phyloP scores from a whole-genome alignment of 2,113 vertebrate genomes.

The human region DNA sequence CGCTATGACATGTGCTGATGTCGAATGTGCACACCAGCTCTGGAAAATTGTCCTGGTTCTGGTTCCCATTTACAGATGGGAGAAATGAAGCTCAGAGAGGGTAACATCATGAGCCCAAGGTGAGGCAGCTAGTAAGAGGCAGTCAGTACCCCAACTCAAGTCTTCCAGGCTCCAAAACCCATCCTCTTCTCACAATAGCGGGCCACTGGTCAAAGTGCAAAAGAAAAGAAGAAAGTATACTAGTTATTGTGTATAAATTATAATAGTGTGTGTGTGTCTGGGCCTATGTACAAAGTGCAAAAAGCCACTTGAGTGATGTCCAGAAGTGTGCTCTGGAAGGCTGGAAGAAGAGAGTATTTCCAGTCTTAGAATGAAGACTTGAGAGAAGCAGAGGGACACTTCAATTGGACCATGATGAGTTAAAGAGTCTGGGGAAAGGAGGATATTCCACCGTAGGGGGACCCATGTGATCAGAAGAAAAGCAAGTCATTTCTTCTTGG shows the following conservation, averaged over 20 bases:
- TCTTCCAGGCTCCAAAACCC: background rate
- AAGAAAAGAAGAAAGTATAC: conserved; percentile 8
- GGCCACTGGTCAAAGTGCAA: fast-evolving
- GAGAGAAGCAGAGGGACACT: background rate
- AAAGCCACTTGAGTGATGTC: fast-evolving
- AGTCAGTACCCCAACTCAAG: no score
- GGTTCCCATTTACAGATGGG: background rate
- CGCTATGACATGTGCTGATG: fast-evolving
- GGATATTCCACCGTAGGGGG: background rate
- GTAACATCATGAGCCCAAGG: background rate
- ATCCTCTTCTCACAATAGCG: fast-evolving
- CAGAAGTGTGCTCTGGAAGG: no score
- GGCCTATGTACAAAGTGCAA: background rate
- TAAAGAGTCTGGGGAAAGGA: background rate
- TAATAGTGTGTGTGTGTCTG: conserved; percentile 22
- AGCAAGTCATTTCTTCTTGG: background rate
- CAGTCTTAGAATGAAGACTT: background rate
- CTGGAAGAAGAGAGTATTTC: background rate
- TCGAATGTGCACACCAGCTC: background rate
- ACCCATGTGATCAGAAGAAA: background rate
- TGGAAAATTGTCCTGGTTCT: background rate
- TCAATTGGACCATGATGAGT: background rate
- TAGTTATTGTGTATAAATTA: conserved; percentile 51
- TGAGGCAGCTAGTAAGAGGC: background rate
- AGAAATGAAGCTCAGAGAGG: background rate